Evolutionary conservation across 2,797 vertebrate genomes (phyloP).

Genomic region (Micromesistius poutassou): DNA sequence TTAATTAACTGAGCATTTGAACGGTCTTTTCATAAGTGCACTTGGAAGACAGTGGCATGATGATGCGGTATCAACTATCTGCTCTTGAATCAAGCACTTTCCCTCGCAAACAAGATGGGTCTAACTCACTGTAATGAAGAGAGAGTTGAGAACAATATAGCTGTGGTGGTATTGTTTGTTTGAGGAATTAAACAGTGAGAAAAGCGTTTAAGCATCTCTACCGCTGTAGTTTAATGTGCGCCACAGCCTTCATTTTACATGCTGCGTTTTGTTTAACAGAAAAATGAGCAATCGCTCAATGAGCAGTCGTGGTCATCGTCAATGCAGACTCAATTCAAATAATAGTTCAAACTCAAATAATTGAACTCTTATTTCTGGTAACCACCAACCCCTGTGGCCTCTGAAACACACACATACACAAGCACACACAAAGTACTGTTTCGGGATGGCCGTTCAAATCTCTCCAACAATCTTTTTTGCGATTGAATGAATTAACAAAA

Average conservation of each 20-base stretch:
- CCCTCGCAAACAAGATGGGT: background rate
- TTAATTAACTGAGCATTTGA: background rate
- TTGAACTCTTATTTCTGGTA: background rate
- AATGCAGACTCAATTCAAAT: no score
- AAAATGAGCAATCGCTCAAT: background rate
- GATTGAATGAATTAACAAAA: constrained; percentile 56
- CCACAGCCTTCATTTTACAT: no score
- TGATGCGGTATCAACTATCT: background rate
- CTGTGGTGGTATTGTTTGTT: background rate
- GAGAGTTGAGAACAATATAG: background rate
- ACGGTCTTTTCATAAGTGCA: background rate
- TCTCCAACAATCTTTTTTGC: no score
- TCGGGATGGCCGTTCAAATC: constrained; percentile 59
- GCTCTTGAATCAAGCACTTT: background rate
- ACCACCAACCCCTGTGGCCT: background rate
- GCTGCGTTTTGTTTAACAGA: background rate
- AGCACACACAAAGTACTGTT: constrained; percentile 6
- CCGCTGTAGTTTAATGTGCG: no score
- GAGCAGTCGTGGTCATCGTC: background rate
- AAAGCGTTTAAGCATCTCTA: no score
- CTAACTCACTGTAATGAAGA: background rate
- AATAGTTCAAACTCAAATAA: no score
- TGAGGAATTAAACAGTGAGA: background rate
- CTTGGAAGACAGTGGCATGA: background rate
- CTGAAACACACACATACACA: background rate